phyloP scores from a whole-genome alignment of 2,113 vertebrate species.

The Istiophorus platypterus region DNA sequence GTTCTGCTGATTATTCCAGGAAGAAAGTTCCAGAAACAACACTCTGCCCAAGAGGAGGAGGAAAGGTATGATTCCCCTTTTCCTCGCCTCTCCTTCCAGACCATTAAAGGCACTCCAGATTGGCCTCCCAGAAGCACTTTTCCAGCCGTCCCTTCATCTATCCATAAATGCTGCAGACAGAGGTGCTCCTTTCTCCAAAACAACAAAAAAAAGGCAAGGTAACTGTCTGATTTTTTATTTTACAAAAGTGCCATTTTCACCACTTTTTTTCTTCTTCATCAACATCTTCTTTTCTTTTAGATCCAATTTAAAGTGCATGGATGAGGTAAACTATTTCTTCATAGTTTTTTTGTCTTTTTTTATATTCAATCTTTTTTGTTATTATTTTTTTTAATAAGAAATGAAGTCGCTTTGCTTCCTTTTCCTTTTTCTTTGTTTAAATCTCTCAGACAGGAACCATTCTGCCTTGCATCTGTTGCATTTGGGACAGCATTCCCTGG shows the following conservation, averaged over 20 bases:
- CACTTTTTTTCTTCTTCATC: slow-evolving; percentile 75
- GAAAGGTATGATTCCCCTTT: slow-evolving; percentile 50
- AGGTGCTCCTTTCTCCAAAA: slow-evolving; percentile 74
- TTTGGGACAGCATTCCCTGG: slow-evolving; percentile 94
- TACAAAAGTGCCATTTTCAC: slow-evolving; percentile 92
- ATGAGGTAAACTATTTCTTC: slow-evolving; percentile 99
- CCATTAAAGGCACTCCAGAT: slow-evolving; percentile 81
- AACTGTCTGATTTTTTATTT: slow-evolving; percentile 81
- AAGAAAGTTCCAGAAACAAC: slow-evolving; percentile 74
- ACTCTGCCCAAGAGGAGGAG: slow-evolving; percentile 62
- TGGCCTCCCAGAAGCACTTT: slow-evolving; percentile 77
- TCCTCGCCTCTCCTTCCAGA: slow-evolving; percentile 65
- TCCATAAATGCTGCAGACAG: slow-evolving; percentile 67
- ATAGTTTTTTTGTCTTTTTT: slow-evolving; percentile 78
- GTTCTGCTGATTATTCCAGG: slow-evolving; percentile 71
- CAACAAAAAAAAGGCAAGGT: slow-evolving; percentile 82
- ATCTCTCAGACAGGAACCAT: slow-evolving; percentile 96
- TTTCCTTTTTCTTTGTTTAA: slow-evolving; percentile 63
- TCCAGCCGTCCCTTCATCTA: slow-evolving; percentile 62
- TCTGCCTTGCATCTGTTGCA: slow-evolving; percentile 97
- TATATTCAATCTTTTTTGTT: slow-evolving; percentile 68
- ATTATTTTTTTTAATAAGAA: slow-evolving; percentile 76
- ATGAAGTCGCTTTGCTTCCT: slow-evolving; percentile 63
- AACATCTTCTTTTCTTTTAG: slow-evolving; percentile 73
- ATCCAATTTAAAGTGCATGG: slow-evolving; percentile 98